Evolutionary conservation across 2,797 vertebrate species (phyloP), one percentile per base, ranked within the genome.

Genomic region (Rhinella marina): DNA sequence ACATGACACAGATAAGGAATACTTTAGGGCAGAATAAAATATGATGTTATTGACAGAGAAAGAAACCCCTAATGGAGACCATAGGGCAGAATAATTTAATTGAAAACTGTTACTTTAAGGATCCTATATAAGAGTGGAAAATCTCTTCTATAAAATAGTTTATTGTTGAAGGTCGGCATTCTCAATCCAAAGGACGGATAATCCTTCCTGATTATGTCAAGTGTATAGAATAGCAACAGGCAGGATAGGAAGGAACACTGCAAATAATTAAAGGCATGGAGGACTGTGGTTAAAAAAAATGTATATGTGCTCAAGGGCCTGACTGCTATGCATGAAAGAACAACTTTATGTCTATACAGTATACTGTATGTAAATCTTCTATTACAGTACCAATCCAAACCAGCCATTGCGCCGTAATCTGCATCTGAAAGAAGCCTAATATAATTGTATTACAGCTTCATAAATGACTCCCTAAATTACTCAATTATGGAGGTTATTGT

Each of bases 171-270:
- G n/a, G 41, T 61, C 75, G 82, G 41, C 76, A 85, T 85, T 85
- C 50, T 75, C 54, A 73, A 41, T 80, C 75, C 27, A 80, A 88
- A 84, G 73, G 81, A 79, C 73, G 84, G 82, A 88, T 84, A 84
- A 88, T 87, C 80, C 70, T 87, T 87, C 27, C 59, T 84, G 72
- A 88, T 88, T 83, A 83, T 48, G 59, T 81, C n/a, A n/a, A 87
- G 68, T 78, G 72, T 32, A 59, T 61, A 83, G 81, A 83, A 78
- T 32, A 87, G 86, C 80, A 82, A 82, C 70, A 76, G 80, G 32
- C 50, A 88, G 61, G 81, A 50, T 21, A 80, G 29, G 56, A 80
- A 80, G 41, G 27, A 61, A 80, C 19, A 61, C 52, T 19, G 77
- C 54, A 29, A 21, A 79, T 54, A 7, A 25, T 79, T 79, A 59